phyloP scores from a whole-genome alignment of 1,140 invertebrate genomes.

The Asobara japonica region DNA sequence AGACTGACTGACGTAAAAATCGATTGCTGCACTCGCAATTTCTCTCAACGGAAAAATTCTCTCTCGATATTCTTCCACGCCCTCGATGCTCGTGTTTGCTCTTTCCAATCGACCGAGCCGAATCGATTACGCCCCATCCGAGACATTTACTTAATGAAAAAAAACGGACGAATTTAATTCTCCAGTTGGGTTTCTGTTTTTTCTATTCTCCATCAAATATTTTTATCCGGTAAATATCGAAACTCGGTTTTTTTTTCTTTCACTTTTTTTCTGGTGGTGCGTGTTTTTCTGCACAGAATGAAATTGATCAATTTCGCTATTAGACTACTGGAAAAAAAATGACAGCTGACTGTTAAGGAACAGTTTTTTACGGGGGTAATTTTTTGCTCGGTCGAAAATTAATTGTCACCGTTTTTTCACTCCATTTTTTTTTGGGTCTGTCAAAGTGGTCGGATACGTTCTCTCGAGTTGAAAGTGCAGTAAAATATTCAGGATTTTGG shows the following conservation, averaged over 20 bases:
- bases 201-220: background rate
- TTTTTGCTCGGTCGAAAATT: too few species aligned
- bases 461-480: too few species aligned
- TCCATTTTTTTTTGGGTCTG: too few species aligned
- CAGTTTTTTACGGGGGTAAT: too few species aligned
- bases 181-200: background rate
- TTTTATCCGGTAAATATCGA: background rate
- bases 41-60: background rate
- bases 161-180: conserved; percentile 6
- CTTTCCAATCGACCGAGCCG: conserved; percentile 28
- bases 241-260: background rate
- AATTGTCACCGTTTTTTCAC: too few species aligned
- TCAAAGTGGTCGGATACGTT: too few species aligned
- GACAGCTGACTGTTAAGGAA: too few species aligned
- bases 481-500: too few species aligned
- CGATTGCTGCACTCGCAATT: background rate
- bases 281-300: too few species aligned
- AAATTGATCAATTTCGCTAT: too few species aligned
- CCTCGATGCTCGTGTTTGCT: conserved; percentile 29
- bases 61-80: background rate
- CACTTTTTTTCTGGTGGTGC: too few species aligned
- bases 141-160: conserved; percentile 20
- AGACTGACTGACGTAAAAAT: background rate
- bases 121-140: conserved; percentile 28
- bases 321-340: too few species aligned